Base-by-base conservation (phyloP, 2,797 vertebrate genomes). In the Pangasius mekongensis region DNA sequence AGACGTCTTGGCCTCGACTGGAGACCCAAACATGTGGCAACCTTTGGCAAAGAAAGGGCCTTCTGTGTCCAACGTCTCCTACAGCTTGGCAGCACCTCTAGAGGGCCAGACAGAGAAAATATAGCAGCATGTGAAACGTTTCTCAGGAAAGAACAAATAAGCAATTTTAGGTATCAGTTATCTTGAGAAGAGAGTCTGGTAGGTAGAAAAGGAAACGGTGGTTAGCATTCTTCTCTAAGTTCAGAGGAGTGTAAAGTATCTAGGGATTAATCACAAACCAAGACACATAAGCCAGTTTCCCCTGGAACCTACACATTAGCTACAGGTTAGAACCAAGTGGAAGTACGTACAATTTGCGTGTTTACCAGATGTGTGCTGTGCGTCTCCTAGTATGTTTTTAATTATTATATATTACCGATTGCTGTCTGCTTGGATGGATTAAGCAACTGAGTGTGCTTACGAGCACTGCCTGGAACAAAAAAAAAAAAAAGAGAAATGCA, bases 21-120 rank as follows among this genome's bases (percentile, higher is more conserved):
- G 54, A 77, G 78, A 91, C 91, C 91, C 90, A 94, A 93, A 94
- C 85, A 86, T 62, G 71, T 93, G 90, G 69, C 86, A 89, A 92
- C 74, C 86, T 62, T 86, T 88, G 89, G 88, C 89, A 91, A 93
- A 94, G 36, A 94, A 93, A 94, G 91, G 93, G 91, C 89, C 52
- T 54, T 92, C 92, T 93, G 93, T 95, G 91, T 94, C 92, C 90
- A 91, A 88, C 88, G 82, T 87, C 91, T 89, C 60, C 4, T 47
- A 69, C 73, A 90, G 89, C 86, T 90, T 90, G 92, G 91, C 93
- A 94, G 89, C 90, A 92, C 81, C 86, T 91, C 73, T n/a, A 36
- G 90, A 90, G 89, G 90, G 90, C 90, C 82, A 92, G 90, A 92
- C 87, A 90, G 86, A 89, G 86, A 91, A 92, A 91, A 88, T 87